These are phyloP conservation scores for Orientallactaga bullata DNA, from an alignment of 2,113 vertebrate species.

Conservation along the genomic window DNA sequence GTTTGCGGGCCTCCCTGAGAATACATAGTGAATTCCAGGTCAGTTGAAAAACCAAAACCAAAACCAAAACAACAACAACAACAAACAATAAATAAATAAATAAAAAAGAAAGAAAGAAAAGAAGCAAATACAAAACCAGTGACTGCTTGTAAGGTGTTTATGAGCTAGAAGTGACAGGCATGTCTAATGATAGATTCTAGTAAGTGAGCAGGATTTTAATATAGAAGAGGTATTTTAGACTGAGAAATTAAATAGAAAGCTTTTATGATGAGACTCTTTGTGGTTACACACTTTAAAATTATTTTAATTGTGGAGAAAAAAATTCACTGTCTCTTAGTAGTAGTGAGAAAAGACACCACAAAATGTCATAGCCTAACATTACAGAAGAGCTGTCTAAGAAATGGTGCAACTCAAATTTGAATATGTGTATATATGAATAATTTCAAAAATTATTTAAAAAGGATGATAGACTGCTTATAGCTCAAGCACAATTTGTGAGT, in stretches of 20 bases:
- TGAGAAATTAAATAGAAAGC: not conserved
- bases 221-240: not conserved
- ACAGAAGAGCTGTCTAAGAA: not conserved
- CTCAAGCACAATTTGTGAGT: not conserved
- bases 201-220: conserved; percentile 30
- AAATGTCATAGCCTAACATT: not conserved
- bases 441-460: not conserved
- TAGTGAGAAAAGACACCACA: not conserved
- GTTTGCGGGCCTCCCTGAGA: too few species aligned
- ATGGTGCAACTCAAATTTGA: not conserved
- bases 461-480: not conserved
- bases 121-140: not conserved
- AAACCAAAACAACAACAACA: too few species aligned
- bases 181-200: not conserved
- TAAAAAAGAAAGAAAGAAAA: not conserved
- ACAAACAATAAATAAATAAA: too few species aligned
- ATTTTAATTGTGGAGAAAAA: not conserved
- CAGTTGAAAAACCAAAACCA: too few species aligned
- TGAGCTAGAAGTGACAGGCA: not conserved
- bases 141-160: not conserved
- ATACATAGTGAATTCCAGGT: too few species aligned
- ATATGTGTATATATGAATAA: not conserved
- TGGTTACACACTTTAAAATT: conserved; percentile 15
- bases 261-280: not conserved
- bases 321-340: not conserved